phyloP scores from a whole-genome alignment of 1,140 invertebrate genomes.

The Penaeus vannamei region DNA sequence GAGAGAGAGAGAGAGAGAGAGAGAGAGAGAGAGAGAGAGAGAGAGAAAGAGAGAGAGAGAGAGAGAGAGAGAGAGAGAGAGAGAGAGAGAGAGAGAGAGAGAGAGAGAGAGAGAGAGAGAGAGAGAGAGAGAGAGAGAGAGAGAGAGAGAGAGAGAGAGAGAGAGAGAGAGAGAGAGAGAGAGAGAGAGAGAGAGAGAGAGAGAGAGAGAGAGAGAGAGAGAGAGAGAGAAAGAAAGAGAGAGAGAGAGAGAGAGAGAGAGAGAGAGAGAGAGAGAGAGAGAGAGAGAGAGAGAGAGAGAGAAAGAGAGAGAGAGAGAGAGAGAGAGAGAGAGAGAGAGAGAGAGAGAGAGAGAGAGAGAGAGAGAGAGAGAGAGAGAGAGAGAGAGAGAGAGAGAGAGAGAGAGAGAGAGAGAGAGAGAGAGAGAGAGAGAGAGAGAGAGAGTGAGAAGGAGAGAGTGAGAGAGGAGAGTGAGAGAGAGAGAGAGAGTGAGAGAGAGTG shows the following conservation, averaged over 20 bases:
- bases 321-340: background rate
- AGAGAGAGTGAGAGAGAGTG: too few relatives aligned
- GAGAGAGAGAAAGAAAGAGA: background rate
- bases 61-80: conserved; percentile 34
- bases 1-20: too few relatives aligned
- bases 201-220: too few relatives aligned
- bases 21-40: background rate
- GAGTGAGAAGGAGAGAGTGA: background rate
- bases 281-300: background rate
- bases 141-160: background rate
- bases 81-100: conserved; percentile 4
- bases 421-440: background rate
- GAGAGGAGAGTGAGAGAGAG: background rate
- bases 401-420: background rate
- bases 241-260: too few relatives aligned
- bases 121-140: background rate
- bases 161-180: background rate
- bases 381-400: too few relatives aligned
- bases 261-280: background rate
- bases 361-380: too few relatives aligned
- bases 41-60: conserved; percentile 3
- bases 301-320: too few relatives aligned
- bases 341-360: background rate
- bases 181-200: background rate
- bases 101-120: too few relatives aligned